Base-by-base conservation (phyloP, 1,140 invertebrate species). In the Drosophila malerkotliana region DNA sequence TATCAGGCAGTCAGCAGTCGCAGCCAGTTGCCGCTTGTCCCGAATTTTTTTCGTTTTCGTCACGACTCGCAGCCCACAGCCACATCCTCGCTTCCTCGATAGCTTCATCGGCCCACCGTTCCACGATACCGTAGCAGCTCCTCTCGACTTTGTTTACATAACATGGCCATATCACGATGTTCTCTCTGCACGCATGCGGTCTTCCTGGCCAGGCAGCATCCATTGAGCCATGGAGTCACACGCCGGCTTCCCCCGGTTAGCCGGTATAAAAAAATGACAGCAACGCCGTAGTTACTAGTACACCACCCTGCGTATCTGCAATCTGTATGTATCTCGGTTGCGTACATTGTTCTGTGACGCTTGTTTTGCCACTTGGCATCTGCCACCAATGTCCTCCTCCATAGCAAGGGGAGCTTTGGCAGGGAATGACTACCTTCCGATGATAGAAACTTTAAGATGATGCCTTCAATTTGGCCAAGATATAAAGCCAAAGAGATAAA, bases 1-100 rank as follows among this genome's bases (percentile, higher is more conserved):
- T 57, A 84, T 85, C 80, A 80, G 76, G 77, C 72, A 77, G 59
- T 48, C 77, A 85, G 77, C 68, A 66, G 60, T 34, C 8, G 72
- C 37, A 68, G 59, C 51, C 62, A 58, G 52, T 37, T 48, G 30
- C 48, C 72, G 60, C 26, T 57, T 66, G 56, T 59, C 63, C 37
- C 49, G 71, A 52, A 59, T 64, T 74, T 47, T 47, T 47, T 73
- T 77, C 34, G 4, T 12, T 64, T 59, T 39, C 56, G 45, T 69
- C 67, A 69, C 66, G 51, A 59, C 72, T 67, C 56, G 57, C 15
- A 55, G n/a, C 32, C 57, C 63, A 14, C n/a, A 30, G 3, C 15
- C 14, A 6, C 41, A 52, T 30, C 49, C 49, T 4, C 28, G 21
- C 21, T 21, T 21, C 21, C 21, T 21, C 28, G 26, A 32, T 14